Percentiles rank a stretch among this genome's conserved stretches.
Conservation (phyloP, 2,797 vertebrate species). For the Australoheros facetus region DNA sequence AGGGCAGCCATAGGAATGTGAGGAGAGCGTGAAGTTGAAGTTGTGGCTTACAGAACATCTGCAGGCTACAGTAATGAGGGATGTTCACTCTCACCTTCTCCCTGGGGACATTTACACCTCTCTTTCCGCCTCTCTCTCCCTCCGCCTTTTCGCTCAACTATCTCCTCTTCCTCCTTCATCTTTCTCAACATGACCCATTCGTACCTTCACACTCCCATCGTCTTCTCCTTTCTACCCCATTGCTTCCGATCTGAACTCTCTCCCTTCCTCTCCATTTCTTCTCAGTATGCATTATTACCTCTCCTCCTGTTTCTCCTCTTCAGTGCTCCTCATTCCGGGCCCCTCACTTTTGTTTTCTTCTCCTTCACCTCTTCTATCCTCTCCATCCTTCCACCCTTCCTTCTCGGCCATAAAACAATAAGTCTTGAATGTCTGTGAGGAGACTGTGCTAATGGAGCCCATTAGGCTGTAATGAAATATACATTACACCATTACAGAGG, state of each 20-base stretch:
- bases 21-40: slow-evolving; percentile 52
- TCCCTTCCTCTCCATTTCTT: slow-evolving; percentile 40
- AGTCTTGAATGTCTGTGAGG: slow-evolving; percentile 84
- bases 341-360: slow-evolving; percentile 44
- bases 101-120: slow-evolving; percentile 61
- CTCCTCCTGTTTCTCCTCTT: slow-evolving; percentile 43
- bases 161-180: slow-evolving; percentile 21
- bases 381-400: slow-evolving; percentile 70
- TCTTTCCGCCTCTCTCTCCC: background rate
- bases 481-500: slow-evolving; percentile 86
- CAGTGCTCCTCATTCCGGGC: slow-evolving; percentile 28
- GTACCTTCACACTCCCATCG: slow-evolving; percentile 2
- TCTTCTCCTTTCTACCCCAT: slow-evolving; percentile 42
- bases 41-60: slow-evolving; percentile 64
- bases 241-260: slow-evolving; percentile 31
- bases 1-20: slow-evolving; percentile 56
- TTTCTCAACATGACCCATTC: slow-evolving; percentile 23
- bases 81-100: slow-evolving; percentile 57
- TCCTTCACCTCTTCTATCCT: slow-evolving; percentile 50
- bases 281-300: slow-evolving; percentile 53
- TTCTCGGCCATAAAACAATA: slow-evolving; percentile 79
- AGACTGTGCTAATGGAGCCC: slow-evolving; percentile 86
- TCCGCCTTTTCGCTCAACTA: background rate
- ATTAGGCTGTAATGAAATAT: slow-evolving; percentile 90
- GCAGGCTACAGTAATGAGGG: slow-evolving; percentile 59